Percentiles rank a stretch among this genome's conserved stretches.
These are phyloP conservation scores for Aplysia californica DNA, from an alignment of 1,140 invertebrate genomes.

Conservation along the genomic window DNA sequence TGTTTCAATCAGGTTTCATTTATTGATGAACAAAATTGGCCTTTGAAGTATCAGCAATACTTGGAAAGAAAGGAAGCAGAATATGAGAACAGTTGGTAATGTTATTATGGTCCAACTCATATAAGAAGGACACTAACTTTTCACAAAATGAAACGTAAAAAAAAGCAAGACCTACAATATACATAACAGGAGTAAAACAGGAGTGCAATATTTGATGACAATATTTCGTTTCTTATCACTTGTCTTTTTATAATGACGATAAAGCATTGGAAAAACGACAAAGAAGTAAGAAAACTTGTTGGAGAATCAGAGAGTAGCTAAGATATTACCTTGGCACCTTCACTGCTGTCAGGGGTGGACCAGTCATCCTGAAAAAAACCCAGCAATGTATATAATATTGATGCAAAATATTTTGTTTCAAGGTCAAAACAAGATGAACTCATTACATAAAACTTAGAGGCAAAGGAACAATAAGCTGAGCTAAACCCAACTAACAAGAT, in stretches of 20 bases:
- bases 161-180: too few species aligned
- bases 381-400: not conserved
- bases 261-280: not conserved
- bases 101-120: too few species aligned
- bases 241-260: not conserved
- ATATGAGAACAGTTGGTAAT: too few species aligned
- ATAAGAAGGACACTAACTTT: too few species aligned
- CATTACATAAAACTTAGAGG: not conserved
- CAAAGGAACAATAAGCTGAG: not conserved
- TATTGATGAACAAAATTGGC: constrained; percentile 21
- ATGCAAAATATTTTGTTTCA: not conserved
- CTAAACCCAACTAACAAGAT: not conserved
- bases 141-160: too few species aligned
- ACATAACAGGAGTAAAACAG: too few species aligned
- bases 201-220: too few species aligned
- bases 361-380: constrained; percentile 22
- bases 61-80: not conserved
- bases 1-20: not conserved
- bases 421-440: not conserved
- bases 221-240: too few species aligned
- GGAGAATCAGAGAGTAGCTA: not conserved
- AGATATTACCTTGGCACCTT: constrained; percentile 1
- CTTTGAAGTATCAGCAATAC: constrained; percentile 46
- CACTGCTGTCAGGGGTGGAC: not conserved
- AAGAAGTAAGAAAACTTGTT: not conserved